Conservation (phyloP, 2,113 vertebrate genomes). For the Drymodes brunneopygia region DNA sequence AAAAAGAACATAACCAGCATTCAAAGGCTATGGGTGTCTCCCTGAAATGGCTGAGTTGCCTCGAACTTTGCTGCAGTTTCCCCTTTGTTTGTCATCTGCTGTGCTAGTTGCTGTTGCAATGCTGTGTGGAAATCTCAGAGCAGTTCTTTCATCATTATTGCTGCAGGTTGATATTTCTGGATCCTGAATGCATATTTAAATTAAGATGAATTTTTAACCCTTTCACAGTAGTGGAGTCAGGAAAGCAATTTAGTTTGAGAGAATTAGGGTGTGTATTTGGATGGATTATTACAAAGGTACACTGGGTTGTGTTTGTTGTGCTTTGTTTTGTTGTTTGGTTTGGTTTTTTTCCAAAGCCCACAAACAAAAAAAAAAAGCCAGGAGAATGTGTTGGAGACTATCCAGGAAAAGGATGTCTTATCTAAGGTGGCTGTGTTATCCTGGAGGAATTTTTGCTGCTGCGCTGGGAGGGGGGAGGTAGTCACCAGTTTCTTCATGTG, state of each 20-base stretch:
- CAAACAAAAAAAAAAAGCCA: not conserved
- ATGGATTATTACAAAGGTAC: not conserved
- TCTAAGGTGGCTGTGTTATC: not conserved
- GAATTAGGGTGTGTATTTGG: not conserved
- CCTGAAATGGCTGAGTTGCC: not conserved
- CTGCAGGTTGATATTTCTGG: slow-evolving; percentile 42
- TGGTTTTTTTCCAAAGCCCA: not conserved
- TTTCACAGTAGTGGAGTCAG: not conserved
- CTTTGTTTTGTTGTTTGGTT: not conserved
- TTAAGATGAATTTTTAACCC: slow-evolving; percentile 20
- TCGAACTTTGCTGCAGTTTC: slow-evolving; percentile 17
- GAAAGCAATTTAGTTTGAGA: not conserved
- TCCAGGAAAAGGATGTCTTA: not conserved
- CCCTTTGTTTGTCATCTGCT: slow-evolving; percentile 5
- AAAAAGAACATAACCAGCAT: not conserved
- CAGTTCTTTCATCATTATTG: slow-evolving; percentile 35
- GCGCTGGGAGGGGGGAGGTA: not conserved
- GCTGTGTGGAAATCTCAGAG: slow-evolving; percentile 18
- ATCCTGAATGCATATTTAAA: slow-evolving; percentile 16
- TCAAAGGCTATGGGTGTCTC: not conserved
- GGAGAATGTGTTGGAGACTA: not conserved
- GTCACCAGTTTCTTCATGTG: not conserved
- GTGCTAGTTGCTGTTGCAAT: slow-evolving; percentile 2
- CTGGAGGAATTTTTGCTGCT: not conserved
- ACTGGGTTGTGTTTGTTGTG: not conserved